Evolutionary conservation across 2,113 vertebrate genomes (phyloP).

Genomic region (Myanophis thanlyinensis): DNA sequence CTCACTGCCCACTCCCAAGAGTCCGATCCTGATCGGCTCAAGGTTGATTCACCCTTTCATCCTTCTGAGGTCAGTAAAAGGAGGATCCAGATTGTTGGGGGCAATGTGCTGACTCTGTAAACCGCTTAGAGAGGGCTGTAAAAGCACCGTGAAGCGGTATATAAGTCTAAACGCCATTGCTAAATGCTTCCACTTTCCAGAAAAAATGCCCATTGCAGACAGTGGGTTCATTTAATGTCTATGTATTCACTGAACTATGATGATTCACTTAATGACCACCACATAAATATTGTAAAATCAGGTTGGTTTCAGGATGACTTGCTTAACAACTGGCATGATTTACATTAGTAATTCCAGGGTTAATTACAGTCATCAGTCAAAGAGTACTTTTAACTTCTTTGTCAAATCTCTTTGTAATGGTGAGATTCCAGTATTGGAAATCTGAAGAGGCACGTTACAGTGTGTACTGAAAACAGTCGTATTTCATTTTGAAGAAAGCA

Average conservation of each 20-base stretch:
- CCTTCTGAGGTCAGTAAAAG: too few species aligned
- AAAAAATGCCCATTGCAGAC: neutral
- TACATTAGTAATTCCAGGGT: too few species aligned
- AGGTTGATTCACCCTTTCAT: too few species aligned
- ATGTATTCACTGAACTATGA: too few species aligned
- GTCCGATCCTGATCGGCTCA: too few species aligned
- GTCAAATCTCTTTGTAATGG: slow-evolving; percentile 7
- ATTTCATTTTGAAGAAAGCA: neutral
- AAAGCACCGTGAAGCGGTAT: too few species aligned
- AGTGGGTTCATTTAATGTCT: neutral
- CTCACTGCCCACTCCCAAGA: too few species aligned
- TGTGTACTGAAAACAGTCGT: neutral
- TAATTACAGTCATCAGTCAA: neutral
- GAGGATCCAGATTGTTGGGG: too few species aligned
- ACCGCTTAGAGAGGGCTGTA: too few species aligned
- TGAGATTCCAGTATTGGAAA: accelerated
- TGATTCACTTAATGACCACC: neutral
- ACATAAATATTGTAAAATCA: neutral
- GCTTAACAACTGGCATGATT: neutral
- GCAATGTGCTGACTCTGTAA: too few species aligned
- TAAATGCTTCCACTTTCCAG: neutral
- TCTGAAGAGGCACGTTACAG: neutral
- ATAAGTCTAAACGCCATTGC: neutral
- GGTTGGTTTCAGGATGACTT: neutral
- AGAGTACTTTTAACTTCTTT: slow-evolving; percentile 33